Conservation (phyloP, 2,888 invertebrate species). For the Chrysolina americana region DNA sequence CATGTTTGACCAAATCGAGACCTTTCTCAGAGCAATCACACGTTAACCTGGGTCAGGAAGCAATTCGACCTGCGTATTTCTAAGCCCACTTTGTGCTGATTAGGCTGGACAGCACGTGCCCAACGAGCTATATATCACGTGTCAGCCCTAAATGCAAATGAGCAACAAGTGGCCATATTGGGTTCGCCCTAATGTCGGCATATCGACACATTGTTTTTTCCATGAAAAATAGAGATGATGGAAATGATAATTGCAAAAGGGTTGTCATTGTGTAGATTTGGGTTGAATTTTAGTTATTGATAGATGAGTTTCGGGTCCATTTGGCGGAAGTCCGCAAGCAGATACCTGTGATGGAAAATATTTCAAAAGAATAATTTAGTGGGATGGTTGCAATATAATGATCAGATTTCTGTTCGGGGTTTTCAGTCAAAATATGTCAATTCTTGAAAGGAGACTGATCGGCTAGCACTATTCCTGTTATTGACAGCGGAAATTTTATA, state of each 20-base stretch:
- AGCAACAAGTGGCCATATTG: conserved; percentile 65
- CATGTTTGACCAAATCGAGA: not conserved
- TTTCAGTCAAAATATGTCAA: no score
- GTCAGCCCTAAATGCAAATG: conserved; percentile 66
- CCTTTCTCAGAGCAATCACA: not conserved
- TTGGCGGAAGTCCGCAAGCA: no score
- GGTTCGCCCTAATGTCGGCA: conserved; percentile 10
- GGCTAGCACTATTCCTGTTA: no score
- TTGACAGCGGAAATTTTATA: no score
- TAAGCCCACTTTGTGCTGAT: conserved; percentile 29
- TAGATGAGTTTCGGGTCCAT: no score
- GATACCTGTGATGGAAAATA: no score
- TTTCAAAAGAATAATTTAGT: no score
- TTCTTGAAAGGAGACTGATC: no score
- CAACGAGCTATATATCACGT: conserved; percentile 66
- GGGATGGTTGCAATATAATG: no score
- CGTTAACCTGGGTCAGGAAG: conserved; percentile 25
- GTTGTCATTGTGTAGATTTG: not conserved
- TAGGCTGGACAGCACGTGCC: conserved; percentile 62
- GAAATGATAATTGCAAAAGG: no score
- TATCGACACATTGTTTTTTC: conserved; percentile 8
- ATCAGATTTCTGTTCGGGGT: no score
- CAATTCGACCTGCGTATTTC: not conserved
- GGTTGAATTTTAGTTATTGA: not conserved
- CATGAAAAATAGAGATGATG: no score